A percentile compares a stretch with the other conserved stretches of the same genome.
These are phyloP conservation scores for Nycticorax nycticorax DNA, from an alignment of 2,113 vertebrate genomes.

Conservation along the genomic window DNA sequence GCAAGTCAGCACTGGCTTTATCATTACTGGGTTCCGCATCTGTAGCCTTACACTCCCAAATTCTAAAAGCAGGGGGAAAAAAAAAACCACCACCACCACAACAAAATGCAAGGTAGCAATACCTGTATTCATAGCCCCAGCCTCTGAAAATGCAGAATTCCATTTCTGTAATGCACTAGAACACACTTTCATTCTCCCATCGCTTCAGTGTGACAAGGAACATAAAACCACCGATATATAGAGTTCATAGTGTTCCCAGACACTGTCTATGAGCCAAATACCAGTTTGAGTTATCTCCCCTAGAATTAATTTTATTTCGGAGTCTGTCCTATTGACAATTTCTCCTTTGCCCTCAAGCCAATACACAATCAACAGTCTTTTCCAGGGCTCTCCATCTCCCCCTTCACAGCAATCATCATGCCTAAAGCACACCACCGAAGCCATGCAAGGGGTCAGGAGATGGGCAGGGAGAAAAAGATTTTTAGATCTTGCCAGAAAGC, in stretches of 20 bases:
- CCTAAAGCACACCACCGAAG: background rate
- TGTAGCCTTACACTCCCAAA: background rate
- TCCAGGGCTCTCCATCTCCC: background rate
- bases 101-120: background rate
- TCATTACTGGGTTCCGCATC: background rate
- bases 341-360: background rate
- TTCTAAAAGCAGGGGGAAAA: background rate
- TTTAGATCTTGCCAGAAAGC: background rate
- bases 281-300: background rate
- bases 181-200: background rate
- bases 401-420: background rate
- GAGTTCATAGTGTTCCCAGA: background rate
- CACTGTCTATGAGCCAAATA: background rate
- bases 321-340: background rate
- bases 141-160: background rate
- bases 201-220: background rate
- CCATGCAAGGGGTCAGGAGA: background rate
- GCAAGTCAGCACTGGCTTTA: background rate
- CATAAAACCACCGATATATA: fast-evolving
- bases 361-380: background rate
- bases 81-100: no score
- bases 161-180: background rate
- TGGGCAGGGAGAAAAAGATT: background rate
- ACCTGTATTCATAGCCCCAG: background rate
- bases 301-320: background rate